A percentile compares a stretch with the other conserved stretches of the same genome.
phyloP scores from a whole-genome alignment of 2,113 vertebrate species.

The Mionectes macconnelli region DNA sequence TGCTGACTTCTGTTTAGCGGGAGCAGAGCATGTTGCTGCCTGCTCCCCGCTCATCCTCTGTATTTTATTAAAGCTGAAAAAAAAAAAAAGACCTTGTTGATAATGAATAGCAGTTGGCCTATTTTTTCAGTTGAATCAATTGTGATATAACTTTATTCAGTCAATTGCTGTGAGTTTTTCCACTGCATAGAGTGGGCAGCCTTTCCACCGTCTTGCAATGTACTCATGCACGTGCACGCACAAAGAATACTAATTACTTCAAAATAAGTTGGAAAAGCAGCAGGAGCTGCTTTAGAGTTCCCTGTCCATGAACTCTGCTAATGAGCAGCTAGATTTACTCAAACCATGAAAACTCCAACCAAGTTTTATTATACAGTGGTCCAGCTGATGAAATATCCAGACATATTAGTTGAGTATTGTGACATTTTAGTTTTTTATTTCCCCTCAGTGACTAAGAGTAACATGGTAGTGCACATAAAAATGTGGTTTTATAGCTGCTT shows the following conservation, averaged over 20 bases:
- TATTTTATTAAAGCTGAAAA: neutral
- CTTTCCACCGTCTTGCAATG: neutral
- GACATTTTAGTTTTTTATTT: conserved; percentile 49
- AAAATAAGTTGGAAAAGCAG: conserved; percentile 23
- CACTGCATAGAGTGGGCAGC: neutral
- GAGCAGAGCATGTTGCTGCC: neutral
- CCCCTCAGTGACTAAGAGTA: conserved; percentile 11
- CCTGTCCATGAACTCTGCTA: neutral
- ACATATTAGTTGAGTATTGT: neutral
- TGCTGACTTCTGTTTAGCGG: conserved; percentile 1
- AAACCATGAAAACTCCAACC: neutral
- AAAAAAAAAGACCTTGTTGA: neutral
- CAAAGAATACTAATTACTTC: conserved; percentile 18
- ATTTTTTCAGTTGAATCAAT: neutral
- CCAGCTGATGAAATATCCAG: conserved; percentile 33
- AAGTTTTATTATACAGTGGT: conserved; percentile 14
- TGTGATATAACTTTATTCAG: neutral
- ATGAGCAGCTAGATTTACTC: conserved; percentile 27
- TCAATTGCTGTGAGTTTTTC: neutral
- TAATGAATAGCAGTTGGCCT: neutral
- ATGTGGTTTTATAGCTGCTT: conserved; percentile 47
- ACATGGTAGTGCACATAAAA: conserved; percentile 26
- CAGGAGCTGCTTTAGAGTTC: neutral
- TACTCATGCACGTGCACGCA: neutral
- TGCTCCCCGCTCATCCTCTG: accelerated